Conservation (phyloP, 1,140 invertebrate species). For the Lanistes nyassanus region DNA sequence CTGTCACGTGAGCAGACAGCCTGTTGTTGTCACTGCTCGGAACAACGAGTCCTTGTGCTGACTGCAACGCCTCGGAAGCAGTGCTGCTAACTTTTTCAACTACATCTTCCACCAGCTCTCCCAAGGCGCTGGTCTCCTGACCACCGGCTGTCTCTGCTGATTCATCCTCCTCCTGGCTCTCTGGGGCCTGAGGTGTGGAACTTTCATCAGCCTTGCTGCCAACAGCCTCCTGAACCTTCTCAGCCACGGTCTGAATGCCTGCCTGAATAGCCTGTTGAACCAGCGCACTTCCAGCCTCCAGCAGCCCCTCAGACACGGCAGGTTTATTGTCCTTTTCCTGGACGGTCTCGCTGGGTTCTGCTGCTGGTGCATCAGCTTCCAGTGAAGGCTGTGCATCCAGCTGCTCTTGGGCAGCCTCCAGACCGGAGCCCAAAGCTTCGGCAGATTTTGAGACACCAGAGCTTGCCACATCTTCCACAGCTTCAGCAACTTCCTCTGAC, state of each 20-base stretch:
- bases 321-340: neutral
- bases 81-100: slow-evolving; percentile 19
- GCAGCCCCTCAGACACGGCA: neutral
- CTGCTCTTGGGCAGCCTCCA: neutral
- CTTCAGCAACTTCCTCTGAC: neutral
- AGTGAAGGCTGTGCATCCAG: neutral
- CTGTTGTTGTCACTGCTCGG: neutral
- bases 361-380: neutral
- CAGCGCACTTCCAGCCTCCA: neutral
- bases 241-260: slow-evolving; percentile 10
- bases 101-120: slow-evolving; percentile 21
- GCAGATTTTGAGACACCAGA: neutral
- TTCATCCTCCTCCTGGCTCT: neutral
- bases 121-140: neutral
- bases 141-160: neutral
- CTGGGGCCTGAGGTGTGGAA: too few species aligned
- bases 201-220: neutral
- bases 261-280: slow-evolving; percentile 6
- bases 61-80: slow-evolving; percentile 9
- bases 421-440: neutral
- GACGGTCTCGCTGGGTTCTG: too few species aligned
- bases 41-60: neutral
- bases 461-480: neutral
- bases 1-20: neutral
- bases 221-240: neutral